A percentile compares a stretch with the other conserved stretches of the same genome.
These are phyloP conservation scores for Sebastolobus alascanus DNA, from an alignment of 2,797 vertebrate genomes.

Conservation along the genomic window DNA sequence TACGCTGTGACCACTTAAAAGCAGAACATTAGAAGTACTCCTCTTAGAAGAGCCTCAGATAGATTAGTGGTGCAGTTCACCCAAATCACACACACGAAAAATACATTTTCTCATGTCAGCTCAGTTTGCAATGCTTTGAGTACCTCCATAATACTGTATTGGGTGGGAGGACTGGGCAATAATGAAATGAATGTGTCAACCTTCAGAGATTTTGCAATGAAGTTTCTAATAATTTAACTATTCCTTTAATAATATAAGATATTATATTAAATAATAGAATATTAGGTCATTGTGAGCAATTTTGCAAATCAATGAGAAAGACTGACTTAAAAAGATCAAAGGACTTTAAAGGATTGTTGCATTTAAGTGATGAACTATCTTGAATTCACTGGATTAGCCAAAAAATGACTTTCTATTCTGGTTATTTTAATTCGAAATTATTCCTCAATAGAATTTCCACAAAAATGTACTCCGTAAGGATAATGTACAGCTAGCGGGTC, in stretches of 20 bases:
- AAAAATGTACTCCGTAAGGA: not conserved
- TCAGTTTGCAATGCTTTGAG: not conserved
- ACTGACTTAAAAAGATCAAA: not conserved
- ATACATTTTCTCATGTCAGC: not conserved
- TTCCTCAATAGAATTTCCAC: not conserved
- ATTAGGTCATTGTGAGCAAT: not conserved
- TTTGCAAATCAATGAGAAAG: not conserved
- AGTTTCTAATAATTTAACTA: not conserved
- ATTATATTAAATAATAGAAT: not conserved
- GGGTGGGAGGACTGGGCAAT: not conserved
- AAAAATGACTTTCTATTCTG: not conserved
- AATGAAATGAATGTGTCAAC: not conserved
- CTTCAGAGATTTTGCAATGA: not conserved
- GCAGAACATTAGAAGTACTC: not conserved
- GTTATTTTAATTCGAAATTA: not conserved
- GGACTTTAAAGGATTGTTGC: not conserved
- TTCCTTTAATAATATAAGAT: not conserved
- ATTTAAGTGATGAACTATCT: conserved; percentile 12
- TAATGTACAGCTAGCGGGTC: too few species aligned
- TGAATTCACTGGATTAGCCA: not conserved
- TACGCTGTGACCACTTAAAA: not conserved
- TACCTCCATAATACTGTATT: not conserved
- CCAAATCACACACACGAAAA: not conserved
- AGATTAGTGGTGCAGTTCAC: not conserved
- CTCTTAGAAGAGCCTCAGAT: not conserved